Percentiles rank a stretch among this genome's conserved stretches.
Conservation (phyloP, 2,797 vertebrate genomes). For the Orientallactaga sibirica region DNA sequence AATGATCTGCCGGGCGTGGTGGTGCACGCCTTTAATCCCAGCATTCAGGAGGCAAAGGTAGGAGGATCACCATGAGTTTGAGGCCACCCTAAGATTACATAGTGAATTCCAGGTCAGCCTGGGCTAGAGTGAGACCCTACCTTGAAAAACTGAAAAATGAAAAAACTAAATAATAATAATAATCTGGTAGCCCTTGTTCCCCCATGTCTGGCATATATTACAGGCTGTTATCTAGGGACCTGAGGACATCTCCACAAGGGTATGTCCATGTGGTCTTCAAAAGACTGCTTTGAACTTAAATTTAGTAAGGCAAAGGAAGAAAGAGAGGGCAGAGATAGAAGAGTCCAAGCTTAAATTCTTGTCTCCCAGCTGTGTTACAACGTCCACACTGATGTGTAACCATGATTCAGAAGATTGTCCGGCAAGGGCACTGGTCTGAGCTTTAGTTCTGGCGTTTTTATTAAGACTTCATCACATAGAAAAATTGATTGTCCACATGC, state of each 20-base stretch:
- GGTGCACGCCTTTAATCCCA: too few species aligned
- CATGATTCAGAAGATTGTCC: background rate
- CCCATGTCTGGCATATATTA: background rate
- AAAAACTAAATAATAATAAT: too few species aligned
- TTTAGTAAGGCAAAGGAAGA: conserved; percentile 6
- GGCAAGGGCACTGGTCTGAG: background rate
- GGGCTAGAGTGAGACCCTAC: too few species aligned
- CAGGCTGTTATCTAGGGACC: background rate
- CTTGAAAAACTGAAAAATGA: too few species aligned
- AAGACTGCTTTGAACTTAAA: background rate
- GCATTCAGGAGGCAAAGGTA: too few species aligned
- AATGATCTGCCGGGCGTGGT: too few species aligned
- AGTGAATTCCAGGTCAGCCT: too few species aligned
- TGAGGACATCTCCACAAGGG: background rate
- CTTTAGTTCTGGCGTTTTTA: background rate
- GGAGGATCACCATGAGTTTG: too few species aligned
- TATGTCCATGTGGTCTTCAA: background rate
- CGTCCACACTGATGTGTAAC: background rate
- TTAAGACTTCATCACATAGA: background rate
- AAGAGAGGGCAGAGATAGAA: background rate
- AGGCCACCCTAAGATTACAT: too few species aligned
- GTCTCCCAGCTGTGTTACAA: background rate
- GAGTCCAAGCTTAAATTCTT: background rate
- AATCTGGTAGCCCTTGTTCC: background rate
- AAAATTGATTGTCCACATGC: background rate